These are phyloP conservation scores for Epizoanthus stellaris DNA, from an alignment of 92 coral and sea anemone species.

Conservation along the genomic window DNA sequence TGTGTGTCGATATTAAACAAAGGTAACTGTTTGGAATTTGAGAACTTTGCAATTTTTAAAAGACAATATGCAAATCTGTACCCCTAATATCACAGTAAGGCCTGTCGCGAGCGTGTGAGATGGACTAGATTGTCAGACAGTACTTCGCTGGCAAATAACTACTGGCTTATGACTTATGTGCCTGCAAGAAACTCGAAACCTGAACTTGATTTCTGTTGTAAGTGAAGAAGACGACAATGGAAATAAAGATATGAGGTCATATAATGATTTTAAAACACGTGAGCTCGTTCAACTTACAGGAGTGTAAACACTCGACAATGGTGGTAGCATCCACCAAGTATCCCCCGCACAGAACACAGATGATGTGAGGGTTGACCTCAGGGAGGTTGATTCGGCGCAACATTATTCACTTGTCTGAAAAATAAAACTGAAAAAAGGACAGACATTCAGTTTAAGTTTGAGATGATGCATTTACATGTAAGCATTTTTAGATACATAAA, in stretches of 20 bases:
- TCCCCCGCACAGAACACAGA: constrained; percentile 93
- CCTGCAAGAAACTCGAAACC: background rate
- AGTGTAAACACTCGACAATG: constrained; percentile 94
- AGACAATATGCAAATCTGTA: constrained; percentile 26
- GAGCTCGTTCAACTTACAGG: constrained; percentile 74
- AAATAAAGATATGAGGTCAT: background rate
- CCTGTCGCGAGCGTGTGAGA: background rate
- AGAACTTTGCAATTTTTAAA: background rate
- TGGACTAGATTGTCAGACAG: background rate
- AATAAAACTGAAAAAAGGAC: background rate
- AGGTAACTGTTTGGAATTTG: background rate
- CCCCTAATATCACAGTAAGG: constrained; percentile 5
- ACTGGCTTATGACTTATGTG: background rate
- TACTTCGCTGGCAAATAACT: background rate
- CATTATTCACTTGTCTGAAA: constrained; percentile 4
- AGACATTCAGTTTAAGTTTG: background rate
- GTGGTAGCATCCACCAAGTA: constrained; percentile 96
- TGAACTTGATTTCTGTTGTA: background rate
- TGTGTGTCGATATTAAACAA: background rate
- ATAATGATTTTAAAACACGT: background rate
- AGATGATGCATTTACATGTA: background rate
- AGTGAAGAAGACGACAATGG: background rate
- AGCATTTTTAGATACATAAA: background rate
- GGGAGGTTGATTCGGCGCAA: constrained; percentile 36
- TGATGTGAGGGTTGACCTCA: constrained; percentile 83